Conservation (phyloP, 2,113 vertebrate species). For the Petrocephalus microphthalmus region DNA sequence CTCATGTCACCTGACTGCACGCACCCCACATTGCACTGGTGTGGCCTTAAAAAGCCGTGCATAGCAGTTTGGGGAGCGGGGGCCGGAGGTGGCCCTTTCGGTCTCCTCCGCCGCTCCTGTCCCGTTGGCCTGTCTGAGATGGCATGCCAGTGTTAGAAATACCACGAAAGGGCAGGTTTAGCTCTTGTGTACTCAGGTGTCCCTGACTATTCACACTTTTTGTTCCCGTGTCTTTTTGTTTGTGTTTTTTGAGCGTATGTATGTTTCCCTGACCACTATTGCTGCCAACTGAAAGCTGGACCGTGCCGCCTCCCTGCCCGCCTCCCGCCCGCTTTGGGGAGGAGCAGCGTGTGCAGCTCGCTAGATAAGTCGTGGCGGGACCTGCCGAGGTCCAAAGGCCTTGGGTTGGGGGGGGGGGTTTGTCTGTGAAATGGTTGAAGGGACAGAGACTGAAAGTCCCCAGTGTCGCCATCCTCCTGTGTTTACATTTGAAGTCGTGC, state of each 20-base stretch:
- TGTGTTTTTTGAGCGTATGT: conserved; percentile 1
- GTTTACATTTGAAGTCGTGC: conserved; percentile 28
- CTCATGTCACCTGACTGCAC: not conserved
- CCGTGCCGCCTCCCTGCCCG: conserved; percentile 36
- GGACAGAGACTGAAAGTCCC: not conserved
- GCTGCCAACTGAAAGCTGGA: conserved; percentile 34
- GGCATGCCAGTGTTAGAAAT: conserved; percentile 19
- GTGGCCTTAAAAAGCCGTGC: not conserved
- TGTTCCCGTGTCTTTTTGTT: conserved; percentile 26
- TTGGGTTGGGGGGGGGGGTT: not conserved
- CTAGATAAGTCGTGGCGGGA: not conserved
- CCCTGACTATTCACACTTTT: conserved; percentile 19
- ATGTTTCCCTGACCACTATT: conserved; percentile 52
- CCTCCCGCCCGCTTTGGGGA: conserved; percentile 14
- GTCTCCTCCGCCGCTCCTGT: not conserved
- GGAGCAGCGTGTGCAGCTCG: not conserved
- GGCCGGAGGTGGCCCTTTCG: not conserved
- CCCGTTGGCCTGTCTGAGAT: not conserved
- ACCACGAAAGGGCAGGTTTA: conserved; percentile 14
- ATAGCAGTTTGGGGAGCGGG: not conserved
- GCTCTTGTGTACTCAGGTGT: conserved; percentile 41
- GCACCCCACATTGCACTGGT: not conserved
- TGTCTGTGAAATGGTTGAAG: not conserved
- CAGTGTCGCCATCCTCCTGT: not conserved
- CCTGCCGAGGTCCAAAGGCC: not conserved